Evolutionary conservation across 2,113 vertebrate species (phyloP), one percentile per base, ranked within the genome.

Genomic region (Carettochelys insculpta): DNA sequence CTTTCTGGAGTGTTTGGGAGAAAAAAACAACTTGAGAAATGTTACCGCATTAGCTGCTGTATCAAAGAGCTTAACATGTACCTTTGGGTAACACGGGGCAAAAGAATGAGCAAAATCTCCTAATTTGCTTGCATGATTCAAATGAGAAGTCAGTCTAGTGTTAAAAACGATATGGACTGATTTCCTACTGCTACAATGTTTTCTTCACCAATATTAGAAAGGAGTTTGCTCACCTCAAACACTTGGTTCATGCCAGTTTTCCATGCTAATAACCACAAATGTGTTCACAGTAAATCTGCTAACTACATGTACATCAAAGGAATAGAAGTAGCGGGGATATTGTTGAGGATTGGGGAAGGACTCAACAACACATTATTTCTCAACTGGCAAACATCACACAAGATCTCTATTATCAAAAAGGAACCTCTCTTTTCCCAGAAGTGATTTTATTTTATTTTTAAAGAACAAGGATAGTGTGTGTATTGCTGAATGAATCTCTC

Each of bases 11-110:
- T 86, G 80, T 88, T 93, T 82, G 87, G 41, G 88, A 94, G 92
- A 95, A 95, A 96, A 68, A 95, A 79, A 87, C 34, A 58, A 79
- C n/a, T 38, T 93, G 94, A 96, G 96, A 97, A 97, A 95, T 93
- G 89, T 90, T 79, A 0, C 88, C 93, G 83, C 77, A 71, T 86
- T 87, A 96, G 94, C 89, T 86, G 85, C 85, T 89, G 24, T 90
- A 95, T 97, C 94, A 95, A 83, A 80, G 83, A 80, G 25, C 85
- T 91, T 87, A 43, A 73, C 87, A 73, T 2, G 0, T 58, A 88
- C 88, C 90, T 90, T 82, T 77, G 52, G 81, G 3, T 83, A 86
- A 90, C 25, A 48, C 31, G 5, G 24, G 84, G 50, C 25, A 88
- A 84, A 54, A 91, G 38, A 65, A 76, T 43, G 76, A 94, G 83